Evolutionary conservation across 1,140 invertebrate species (phyloP).

Genomic region (Drosophila bifasciata): DNA sequence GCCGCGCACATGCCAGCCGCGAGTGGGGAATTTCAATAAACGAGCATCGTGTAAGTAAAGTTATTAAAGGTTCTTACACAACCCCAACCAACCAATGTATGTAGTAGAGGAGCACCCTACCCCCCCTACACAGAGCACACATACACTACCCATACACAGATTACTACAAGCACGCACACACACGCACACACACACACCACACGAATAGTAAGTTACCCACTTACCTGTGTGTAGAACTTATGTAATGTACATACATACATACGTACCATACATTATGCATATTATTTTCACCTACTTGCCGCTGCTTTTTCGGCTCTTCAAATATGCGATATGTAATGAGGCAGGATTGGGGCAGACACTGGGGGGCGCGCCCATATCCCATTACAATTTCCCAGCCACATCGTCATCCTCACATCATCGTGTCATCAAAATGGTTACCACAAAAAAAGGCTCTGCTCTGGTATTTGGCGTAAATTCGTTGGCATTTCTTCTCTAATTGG

Average conservation of each 20-base stretch:
- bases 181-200: background rate
- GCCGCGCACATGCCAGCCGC: slow-evolving; percentile 30
- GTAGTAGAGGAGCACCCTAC: background rate
- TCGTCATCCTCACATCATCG: too few relatives aligned
- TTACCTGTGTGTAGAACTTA: slow-evolving; percentile 34
- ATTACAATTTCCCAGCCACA: too few relatives aligned
- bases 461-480: too few relatives aligned
- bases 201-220: slow-evolving; percentile 24
- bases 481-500: too few relatives aligned
- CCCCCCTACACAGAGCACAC: too few relatives aligned
- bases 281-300: slow-evolving; percentile 69
- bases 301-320: slow-evolving; percentile 47
- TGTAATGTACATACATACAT: too few relatives aligned
- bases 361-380: background rate
- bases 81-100: slow-evolving; percentile 27
- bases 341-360: background rate
- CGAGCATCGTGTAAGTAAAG: slow-evolving; percentile 75
- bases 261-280: slow-evolving; percentile 61
- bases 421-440: too few relatives aligned
- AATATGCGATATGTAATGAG: slow-evolving; percentile 60
- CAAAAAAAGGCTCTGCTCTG: too few relatives aligned
- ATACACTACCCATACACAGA: background rate
- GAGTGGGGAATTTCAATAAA: slow-evolving; percentile 57
- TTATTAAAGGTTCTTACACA: slow-evolving; percentile 72
- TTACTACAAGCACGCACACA: too few relatives aligned